Conservation (phyloP, 2,888 invertebrate species). For the Alitta virens region DNA sequence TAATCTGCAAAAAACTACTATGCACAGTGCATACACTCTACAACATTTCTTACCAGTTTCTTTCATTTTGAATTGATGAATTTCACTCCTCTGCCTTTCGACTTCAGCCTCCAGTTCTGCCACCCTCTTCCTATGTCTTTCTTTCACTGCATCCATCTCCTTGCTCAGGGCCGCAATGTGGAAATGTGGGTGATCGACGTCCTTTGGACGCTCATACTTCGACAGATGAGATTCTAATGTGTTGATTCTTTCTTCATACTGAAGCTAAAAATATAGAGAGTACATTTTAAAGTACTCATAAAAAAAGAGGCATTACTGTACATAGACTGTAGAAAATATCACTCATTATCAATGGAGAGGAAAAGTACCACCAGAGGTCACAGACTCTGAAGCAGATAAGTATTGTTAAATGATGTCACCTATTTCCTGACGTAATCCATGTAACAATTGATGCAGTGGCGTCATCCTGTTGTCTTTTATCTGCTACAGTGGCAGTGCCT, state of each 20-base stretch:
- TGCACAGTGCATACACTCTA: too few relatives aligned
- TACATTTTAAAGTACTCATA: background rate
- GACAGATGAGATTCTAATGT: conserved; percentile 45
- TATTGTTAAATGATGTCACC: too few relatives aligned
- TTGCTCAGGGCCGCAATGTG: conserved; percentile 44
- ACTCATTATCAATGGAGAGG: too few relatives aligned
- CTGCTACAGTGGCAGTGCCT: too few relatives aligned
- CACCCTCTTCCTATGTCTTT: conserved; percentile 40
- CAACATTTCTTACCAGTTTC: conserved; percentile 7
- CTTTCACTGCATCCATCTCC: conserved; percentile 47
- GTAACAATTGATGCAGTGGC: too few relatives aligned
- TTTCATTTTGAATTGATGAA: conserved; percentile 15
- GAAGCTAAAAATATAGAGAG: conserved; percentile 34
- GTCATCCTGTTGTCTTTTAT: too few relatives aligned
- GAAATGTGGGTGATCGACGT: conserved; percentile 43
- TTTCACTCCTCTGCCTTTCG: conserved; percentile 33
- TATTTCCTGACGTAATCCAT: too few relatives aligned
- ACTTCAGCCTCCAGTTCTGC: conserved; percentile 32
- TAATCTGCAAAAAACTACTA: too few relatives aligned
- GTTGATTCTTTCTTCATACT: conserved; percentile 50
- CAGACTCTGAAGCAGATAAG: too few relatives aligned
- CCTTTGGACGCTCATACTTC: conserved; percentile 27
- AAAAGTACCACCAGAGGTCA: too few relatives aligned
- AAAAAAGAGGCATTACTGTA: too few relatives aligned
- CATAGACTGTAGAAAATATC: too few relatives aligned